Percentiles rank a stretch among this genome's conserved stretches.
Conservation (phyloP, 2,888 invertebrate species). For the Stenodema calcarata region DNA sequence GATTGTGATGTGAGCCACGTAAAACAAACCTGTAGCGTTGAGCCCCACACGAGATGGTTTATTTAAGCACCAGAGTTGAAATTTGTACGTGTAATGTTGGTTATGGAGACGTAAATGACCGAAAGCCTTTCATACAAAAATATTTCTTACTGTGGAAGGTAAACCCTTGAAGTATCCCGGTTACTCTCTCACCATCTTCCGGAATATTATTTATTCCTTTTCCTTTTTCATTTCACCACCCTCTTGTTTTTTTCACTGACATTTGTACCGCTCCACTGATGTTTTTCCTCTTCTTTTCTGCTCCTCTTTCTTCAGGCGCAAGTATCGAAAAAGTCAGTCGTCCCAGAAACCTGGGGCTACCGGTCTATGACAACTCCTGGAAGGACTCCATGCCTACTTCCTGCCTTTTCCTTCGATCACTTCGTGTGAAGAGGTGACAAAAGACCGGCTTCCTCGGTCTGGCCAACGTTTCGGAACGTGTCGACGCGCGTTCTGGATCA, state of each 20-base stretch:
- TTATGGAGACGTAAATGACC: no score
- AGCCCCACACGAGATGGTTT: no score
- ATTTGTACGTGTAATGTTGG: no score
- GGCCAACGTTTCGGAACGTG: neutral
- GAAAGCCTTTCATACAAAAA: no score
- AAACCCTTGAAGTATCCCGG: neutral
- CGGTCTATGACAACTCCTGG: neutral
- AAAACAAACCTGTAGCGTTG: no score
- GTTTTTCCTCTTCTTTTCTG: neutral
- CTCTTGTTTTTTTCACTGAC: neutral
- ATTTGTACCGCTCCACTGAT: neutral
- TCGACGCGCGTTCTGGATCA: neutral
- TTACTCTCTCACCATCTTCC: neutral
- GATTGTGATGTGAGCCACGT: no score
- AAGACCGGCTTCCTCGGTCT: neutral
- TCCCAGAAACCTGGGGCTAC: neutral
- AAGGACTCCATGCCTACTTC: neutral
- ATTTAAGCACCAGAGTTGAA: no score
- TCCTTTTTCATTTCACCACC: neutral
- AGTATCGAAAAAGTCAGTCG: neutral
- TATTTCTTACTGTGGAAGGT: neutral
- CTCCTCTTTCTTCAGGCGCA: no score
- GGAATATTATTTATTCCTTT: no score
- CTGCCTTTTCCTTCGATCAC: neutral
- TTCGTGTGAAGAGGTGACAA: neutral